Evolutionary conservation across 2,113 vertebrate genomes (phyloP).

Genomic region (Cichladusa arquata): DNA sequence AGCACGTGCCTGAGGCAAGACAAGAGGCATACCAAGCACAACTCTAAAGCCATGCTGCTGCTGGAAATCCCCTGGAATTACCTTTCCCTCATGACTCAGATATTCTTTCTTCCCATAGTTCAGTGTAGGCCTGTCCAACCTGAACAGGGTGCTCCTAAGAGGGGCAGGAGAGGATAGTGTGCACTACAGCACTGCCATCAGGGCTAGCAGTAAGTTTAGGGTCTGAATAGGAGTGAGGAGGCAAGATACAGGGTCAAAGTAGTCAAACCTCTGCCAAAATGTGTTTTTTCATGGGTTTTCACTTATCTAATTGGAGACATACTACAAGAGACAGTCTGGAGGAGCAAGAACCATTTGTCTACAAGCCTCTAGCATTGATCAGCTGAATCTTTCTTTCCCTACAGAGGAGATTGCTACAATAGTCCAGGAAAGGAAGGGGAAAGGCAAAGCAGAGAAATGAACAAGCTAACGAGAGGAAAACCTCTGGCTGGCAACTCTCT

Average conservation of each 20-base stretch:
- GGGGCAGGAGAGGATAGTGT: background rate
- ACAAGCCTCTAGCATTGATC: background rate
- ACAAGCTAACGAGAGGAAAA: constrained; percentile 59
- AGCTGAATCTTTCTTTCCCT: background rate
- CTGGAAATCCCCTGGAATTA: background rate
- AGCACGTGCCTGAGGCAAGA: background rate
- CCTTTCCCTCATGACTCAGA: background rate
- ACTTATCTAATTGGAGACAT: background rate
- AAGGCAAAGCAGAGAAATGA: constrained; percentile 41
- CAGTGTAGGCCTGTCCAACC: background rate
- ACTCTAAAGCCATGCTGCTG: background rate
- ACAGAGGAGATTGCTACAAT: background rate
- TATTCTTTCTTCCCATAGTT: background rate
- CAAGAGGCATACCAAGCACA: background rate
- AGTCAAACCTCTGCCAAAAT: background rate
- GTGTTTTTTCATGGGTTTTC: background rate
- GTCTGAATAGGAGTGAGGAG: background rate
- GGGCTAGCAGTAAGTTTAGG: background rate
- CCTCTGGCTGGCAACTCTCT: constrained; percentile 49
- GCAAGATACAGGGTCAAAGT: background rate
- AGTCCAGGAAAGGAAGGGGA: background rate
- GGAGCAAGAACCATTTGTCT: background rate
- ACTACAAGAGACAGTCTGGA: background rate
- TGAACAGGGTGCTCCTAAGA: background rate
- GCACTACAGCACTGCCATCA: background rate